Percentiles rank a stretch among this genome's conserved stretches.
Evolutionary conservation across 2,797 vertebrate species (phyloP).

Genomic region (Ispidina picta): DNA sequence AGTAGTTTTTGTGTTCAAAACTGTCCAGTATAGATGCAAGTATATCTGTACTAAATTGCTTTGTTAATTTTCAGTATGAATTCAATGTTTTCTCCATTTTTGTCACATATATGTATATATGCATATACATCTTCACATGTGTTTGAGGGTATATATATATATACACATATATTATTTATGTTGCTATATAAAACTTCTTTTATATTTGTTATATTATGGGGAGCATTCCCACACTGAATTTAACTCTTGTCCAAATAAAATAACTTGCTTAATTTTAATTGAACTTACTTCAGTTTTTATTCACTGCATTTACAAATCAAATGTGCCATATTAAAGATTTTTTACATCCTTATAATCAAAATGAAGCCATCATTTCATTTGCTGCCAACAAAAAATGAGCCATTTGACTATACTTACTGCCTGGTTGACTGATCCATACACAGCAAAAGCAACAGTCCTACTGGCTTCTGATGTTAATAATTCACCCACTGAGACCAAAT

Average conservation of each 20-base stretch:
- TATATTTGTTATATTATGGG: neutral
- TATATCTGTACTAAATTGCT: neutral
- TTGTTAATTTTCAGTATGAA: neutral
- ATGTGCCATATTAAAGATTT: neutral
- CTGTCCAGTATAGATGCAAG: neutral
- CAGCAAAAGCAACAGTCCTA: neutral
- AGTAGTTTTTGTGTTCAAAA: neutral
- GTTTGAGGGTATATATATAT: accelerated
- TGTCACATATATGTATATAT: neutral
- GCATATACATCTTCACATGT: neutral
- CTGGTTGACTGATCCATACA: neutral
- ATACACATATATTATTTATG: neutral
- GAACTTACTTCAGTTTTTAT: neutral
- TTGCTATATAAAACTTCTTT: neutral
- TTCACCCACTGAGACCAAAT: neutral
- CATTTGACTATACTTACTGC: neutral
- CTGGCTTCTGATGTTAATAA: neutral
- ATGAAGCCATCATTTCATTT: neutral
- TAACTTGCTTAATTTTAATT: neutral
- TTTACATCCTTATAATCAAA: neutral
- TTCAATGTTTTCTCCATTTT: neutral
- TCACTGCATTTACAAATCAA: neutral
- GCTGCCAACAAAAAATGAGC: neutral
- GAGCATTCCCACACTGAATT: neutral
- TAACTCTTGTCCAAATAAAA: neutral